phyloP scores from a whole-genome alignment of 2,113 vertebrate genomes.

The Phalacrocorax pelagicus region DNA sequence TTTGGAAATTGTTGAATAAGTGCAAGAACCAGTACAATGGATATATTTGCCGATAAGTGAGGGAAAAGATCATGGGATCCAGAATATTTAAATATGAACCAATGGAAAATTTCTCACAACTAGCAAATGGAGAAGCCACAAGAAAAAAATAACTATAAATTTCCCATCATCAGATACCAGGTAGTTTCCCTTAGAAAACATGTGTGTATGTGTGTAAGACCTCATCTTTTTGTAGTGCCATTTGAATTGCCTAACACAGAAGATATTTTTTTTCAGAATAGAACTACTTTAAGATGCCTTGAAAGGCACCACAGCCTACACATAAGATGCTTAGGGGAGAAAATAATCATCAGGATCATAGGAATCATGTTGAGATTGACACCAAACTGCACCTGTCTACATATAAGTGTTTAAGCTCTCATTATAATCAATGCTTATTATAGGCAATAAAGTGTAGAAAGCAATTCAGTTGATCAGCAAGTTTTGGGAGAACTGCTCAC shows the following conservation, averaged over 20 bases:
- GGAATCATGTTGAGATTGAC: neutral
- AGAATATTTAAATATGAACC: neutral
- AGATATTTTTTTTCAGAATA: neutral
- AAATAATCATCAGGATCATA: neutral
- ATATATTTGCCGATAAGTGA: neutral
- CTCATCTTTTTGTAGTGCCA: neutral
- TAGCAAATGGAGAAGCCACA: neutral
- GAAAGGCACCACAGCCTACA: neutral
- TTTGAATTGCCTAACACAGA: neutral
- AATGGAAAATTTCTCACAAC: neutral
- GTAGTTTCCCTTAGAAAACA: neutral
- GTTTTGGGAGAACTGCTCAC: neutral
- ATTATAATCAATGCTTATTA: neutral
- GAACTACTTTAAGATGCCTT: neutral
- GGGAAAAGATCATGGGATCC: neutral
- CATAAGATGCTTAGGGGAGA: neutral
- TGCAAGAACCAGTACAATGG: neutral
- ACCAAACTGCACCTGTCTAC: neutral
- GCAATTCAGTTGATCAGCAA: neutral
- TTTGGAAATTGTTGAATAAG: neutral
- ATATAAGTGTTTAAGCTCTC: neutral
- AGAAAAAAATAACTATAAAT: neutral
- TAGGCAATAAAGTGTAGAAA: neutral
- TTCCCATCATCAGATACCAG: neutral
- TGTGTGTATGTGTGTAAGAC: rapidly evolving